Conservation (phyloP, 2,113 vertebrate species). For the Etia nguti region DNA sequence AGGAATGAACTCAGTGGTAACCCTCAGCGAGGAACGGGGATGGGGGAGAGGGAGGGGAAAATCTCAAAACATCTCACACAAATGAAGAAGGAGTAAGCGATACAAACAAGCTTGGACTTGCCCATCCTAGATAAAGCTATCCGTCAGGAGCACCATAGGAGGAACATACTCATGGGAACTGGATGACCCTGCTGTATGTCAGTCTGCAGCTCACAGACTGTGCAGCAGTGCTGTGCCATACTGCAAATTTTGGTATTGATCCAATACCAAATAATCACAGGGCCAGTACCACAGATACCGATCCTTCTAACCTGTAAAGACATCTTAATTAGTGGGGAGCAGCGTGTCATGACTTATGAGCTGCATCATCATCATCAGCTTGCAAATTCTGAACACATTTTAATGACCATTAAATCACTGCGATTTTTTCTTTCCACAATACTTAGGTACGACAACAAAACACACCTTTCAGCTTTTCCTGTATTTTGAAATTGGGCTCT, state of each 20-base stretch:
- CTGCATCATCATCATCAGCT: neutral
- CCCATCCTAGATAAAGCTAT: conserved; percentile 17
- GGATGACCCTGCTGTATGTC: conserved; percentile 10
- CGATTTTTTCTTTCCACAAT: neutral
- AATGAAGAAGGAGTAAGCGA: neutral
- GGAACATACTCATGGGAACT: conserved; percentile 38
- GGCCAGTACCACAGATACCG: neutral
- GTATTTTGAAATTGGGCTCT: neutral
- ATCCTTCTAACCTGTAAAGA: neutral
- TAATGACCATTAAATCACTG: neutral
- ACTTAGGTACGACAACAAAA: neutral
- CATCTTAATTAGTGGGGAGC: neutral
- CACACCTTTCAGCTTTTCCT: neutral
- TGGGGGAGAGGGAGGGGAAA: neutral
- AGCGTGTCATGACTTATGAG: neutral
- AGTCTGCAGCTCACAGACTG: neutral
- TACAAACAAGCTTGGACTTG: conserved; percentile 38
- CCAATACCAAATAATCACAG: neutral
- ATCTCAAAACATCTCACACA: conserved; percentile 1
- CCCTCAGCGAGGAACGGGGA: neutral
- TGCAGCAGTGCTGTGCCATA: neutral
- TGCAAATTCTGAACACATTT: neutral
- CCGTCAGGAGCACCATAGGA: conserved; percentile 38
- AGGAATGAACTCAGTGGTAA: conserved; percentile 25
- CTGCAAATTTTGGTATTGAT: neutral